A percentile compares a stretch with the other conserved stretches of the same genome.
Conservation (phyloP, 2,113 vertebrate genomes). For the Riparia riparia region DNA sequence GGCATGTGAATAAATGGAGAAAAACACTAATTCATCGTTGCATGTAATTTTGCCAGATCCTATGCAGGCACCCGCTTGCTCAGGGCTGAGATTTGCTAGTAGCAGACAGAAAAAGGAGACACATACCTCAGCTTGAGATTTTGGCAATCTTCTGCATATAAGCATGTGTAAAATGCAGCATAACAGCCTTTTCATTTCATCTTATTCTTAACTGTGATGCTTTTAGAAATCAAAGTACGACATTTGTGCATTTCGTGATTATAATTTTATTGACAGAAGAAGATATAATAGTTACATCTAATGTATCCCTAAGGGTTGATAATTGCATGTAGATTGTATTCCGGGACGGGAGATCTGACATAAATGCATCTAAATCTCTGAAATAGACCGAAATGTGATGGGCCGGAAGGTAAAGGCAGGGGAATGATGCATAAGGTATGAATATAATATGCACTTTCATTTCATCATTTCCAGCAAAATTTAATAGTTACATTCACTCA, state of each 20-base stretch:
- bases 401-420: conserved; percentile 54
- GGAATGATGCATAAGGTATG: conserved; percentile 60
- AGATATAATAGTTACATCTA: conserved; percentile 74
- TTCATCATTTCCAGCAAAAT: conserved; percentile 54
- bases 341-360: conserved; percentile 35
- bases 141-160: conserved; percentile 29
- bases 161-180: conserved; percentile 21
- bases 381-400: conserved; percentile 62
- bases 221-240: conserved; percentile 65
- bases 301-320: conserved; percentile 48
- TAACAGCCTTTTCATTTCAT: conserved; percentile 51
- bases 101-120: not conserved
- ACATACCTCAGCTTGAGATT: not conserved
- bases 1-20: not conserved
- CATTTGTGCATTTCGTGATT: conserved; percentile 62
- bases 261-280: conserved; percentile 78
- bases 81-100: not conserved
- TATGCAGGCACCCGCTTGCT: not conserved
- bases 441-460: conserved; percentile 62
- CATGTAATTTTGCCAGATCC: not conserved
- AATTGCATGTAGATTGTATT: conserved; percentile 61
- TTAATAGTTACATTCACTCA: conserved; percentile 24
- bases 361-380: conserved; percentile 65
- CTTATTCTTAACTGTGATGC: conserved; percentile 47
- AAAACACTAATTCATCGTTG: not conserved